Percentiles rank a stretch among this genome's conserved stretches.
phyloP scores from a whole-genome alignment of 2,113 vertebrate genomes.

The Centrocercus urophasianus region DNA sequence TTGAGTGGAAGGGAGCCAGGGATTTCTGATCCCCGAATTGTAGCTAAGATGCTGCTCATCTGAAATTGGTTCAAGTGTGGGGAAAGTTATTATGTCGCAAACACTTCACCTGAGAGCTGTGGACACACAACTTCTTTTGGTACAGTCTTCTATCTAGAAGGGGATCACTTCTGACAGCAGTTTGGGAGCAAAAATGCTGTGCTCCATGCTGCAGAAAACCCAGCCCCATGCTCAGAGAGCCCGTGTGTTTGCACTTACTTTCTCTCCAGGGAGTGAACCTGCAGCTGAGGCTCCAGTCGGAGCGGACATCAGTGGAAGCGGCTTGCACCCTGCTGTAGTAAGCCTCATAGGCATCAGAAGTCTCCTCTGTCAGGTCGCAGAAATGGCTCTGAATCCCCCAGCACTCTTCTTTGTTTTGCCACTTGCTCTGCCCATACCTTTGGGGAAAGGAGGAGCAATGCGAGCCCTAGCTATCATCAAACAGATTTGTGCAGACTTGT shows the following conservation, averaged over 20 bases:
- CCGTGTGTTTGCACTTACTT: constrained; percentile 62
- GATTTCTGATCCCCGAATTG: not conserved
- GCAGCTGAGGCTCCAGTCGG: constrained; percentile 64
- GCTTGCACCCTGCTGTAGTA: constrained; percentile 75
- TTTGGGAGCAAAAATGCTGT: not conserved
- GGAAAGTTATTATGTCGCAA: not conserved
- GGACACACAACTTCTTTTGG: not conserved
- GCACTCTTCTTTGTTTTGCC: constrained; percentile 73
- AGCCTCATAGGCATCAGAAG: constrained; percentile 58
- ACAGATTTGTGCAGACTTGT: not conserved
- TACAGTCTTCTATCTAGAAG: not conserved
- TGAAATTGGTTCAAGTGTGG: not conserved
- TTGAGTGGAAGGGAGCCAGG: not conserved
- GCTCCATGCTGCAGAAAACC: not conserved
- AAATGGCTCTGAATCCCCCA: constrained; percentile 63
- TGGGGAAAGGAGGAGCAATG: not conserved
- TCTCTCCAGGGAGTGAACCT: constrained; percentile 77
- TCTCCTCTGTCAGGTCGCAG: constrained; percentile 79
- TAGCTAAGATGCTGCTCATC: not conserved
- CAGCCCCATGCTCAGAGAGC: not conserved
- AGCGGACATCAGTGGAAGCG: not conserved
- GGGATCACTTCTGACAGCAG: not conserved
- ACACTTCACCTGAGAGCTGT: not conserved
- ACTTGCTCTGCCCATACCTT: constrained; percentile 74
- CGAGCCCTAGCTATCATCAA: not conserved